Evolutionary conservation across 92 coral and sea anemone species (phyloP).

Genomic region (Plumapathes pennacea): DNA sequence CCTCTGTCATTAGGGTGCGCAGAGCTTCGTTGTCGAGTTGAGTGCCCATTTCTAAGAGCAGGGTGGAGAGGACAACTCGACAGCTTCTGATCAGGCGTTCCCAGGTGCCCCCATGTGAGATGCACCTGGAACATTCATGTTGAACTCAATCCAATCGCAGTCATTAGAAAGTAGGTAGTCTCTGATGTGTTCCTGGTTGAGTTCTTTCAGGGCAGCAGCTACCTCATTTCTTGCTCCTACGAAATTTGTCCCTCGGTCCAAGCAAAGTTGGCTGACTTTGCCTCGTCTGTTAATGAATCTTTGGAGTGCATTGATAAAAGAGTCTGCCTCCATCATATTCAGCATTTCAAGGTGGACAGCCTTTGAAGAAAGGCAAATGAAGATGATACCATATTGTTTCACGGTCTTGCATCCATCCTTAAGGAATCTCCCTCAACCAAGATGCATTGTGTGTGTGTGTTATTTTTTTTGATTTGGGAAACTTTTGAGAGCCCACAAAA

Average conservation of each 20-base stretch:
- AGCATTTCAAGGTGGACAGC: slow-evolving; percentile 45
- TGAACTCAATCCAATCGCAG: slow-evolving; percentile 1
- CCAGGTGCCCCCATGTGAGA: slow-evolving; percentile 25
- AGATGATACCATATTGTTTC: slow-evolving; percentile 40
- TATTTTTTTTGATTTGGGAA: no score
- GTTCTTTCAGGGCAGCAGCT: slow-evolving; percentile 7
- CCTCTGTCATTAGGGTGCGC: slow-evolving; percentile 20
- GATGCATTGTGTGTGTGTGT: no score
- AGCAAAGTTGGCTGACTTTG: slow-evolving; percentile 37
- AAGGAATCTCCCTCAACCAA: no score
- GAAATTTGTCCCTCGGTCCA: slow-evolving; percentile 46
- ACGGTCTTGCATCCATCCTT: slow-evolving; percentile 41
- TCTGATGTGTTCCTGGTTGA: slow-evolving; percentile 1
- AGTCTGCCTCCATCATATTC: slow-evolving; percentile 45
- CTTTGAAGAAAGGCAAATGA: slow-evolving; percentile 40
- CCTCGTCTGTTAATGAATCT: slow-evolving; percentile 46
- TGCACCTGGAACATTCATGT: neutral
- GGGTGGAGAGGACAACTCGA: slow-evolving; percentile 5
- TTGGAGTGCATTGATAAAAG: slow-evolving; percentile 51
- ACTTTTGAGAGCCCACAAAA: no score
- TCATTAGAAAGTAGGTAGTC: slow-evolving; percentile 3
- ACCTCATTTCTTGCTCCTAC: slow-evolving; percentile 44
- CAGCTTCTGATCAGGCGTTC: slow-evolving; percentile 5
- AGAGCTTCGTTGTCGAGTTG: slow-evolving; percentile 18
- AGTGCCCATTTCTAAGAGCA: slow-evolving; percentile 3